These are phyloP conservation scores for Champsocephalus gunnari DNA, from an alignment of 2,797 vertebrate genomes.

Conservation along the genomic window DNA sequence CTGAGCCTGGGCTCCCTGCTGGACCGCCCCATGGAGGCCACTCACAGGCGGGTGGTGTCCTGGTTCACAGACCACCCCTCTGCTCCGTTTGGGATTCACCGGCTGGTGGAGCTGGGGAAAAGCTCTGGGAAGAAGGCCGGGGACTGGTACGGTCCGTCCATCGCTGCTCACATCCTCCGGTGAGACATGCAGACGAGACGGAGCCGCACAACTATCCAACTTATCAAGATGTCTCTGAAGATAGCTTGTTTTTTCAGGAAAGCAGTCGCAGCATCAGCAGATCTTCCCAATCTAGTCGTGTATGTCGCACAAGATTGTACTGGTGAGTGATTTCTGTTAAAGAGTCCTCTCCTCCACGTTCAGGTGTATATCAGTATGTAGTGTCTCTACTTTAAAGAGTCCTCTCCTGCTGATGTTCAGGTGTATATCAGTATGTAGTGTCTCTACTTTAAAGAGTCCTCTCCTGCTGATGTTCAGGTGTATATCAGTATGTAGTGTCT, in stretches of 20 bases:
- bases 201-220: fast-evolving
- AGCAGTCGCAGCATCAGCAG: slow-evolving; percentile 82
- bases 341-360: too few species aligned
- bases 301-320: slow-evolving; percentile 96
- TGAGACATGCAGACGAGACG: slow-evolving; percentile 68
- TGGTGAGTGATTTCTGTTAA: slow-evolving; percentile 75
- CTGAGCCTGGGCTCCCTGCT: slow-evolving; percentile 71
- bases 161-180: slow-evolving; percentile 91
- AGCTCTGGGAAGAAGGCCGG: slow-evolving; percentile 90
- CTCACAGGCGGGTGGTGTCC: slow-evolving; percentile 86
- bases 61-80: slow-evolving; percentile 89
- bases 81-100: slow-evolving; percentile 89
- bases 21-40: slow-evolving; percentile 74
- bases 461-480: too few species aligned
- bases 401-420: too few species aligned
- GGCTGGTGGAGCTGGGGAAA: slow-evolving; percentile 87
- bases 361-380: not conserved
- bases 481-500: too few species aligned
- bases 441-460: too few species aligned
- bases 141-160: slow-evolving; percentile 94
- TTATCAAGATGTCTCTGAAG: not conserved
- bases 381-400: not conserved
- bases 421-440: too few species aligned
- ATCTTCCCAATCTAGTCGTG: slow-evolving; percentile 81
- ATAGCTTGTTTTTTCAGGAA: slow-evolving; percentile 80